Conservation (phyloP, 2,113 vertebrate genomes). For the Ibidorhyncha struthersii region DNA sequence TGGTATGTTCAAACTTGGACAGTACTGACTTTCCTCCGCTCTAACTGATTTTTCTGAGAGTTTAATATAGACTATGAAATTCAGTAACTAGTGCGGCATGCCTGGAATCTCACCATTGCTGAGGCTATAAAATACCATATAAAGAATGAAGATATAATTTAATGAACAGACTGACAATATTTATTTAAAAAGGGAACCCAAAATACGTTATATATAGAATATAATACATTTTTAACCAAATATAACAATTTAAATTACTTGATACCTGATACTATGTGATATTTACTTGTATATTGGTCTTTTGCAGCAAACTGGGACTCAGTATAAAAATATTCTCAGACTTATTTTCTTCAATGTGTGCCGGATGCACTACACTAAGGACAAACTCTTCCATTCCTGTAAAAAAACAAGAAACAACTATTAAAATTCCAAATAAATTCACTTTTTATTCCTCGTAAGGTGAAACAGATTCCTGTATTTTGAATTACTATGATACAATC, state of each 20-base stretch:
- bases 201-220: not conserved
- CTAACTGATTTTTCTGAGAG: not conserved
- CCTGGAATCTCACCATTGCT: not conserved
- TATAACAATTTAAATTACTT: constrained; percentile 44
- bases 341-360: constrained; percentile 69
- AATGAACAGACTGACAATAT: not conserved
- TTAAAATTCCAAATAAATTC: not conserved
- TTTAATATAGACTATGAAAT: not conserved
- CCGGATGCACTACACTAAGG: constrained; percentile 74
- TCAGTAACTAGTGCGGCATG: not conserved
- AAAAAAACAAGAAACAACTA: constrained; percentile 32
- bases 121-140: not conserved
- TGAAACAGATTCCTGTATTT: not conserved
- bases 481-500: not conserved
- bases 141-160: not conserved
- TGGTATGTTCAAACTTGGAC: not conserved
- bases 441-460: not conserved
- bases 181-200: not conserved
- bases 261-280: constrained; percentile 67
- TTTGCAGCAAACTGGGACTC: constrained; percentile 78
- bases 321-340: constrained; percentile 84
- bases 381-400: constrained; percentile 81
- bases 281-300: constrained; percentile 88
- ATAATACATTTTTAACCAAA: not conserved
- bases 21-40: not conserved